Base-by-base conservation (phyloP, 2,113 vertebrate genomes). In the Cettia cetti region DNA sequence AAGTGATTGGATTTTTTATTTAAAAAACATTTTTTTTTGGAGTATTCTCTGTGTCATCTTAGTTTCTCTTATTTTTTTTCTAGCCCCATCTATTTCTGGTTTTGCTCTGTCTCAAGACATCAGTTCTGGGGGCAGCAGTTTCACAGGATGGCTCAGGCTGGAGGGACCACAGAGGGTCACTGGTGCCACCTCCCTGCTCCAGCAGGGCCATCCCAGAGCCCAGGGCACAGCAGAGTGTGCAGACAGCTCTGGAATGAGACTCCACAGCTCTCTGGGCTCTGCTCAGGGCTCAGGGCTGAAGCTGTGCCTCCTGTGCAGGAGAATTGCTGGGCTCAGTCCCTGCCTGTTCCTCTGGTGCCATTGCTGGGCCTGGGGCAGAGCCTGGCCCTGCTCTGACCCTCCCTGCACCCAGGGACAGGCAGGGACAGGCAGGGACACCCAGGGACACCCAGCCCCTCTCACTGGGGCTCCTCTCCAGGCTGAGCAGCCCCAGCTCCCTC, bases 81-180 rank as follows among this genome's bases (percentile, higher is more conserved):
- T 52, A 76, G 13, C 4, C 12, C 15, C 3, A 16, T 52, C 0
- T 23, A 0, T 49, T 24, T n/a, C 24, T 49, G 27, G 37, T 37
- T 60, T 44, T 59, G 13, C 4, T 53, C 45, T 88, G 7, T 69
- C 24, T 81, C 8, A 19, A 49, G 56, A 70, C 13, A 14, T 35
- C 9, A 28, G 52, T 28, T 54, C 42, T 9, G 15, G 9, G 26
- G n/a, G 6, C 18, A 87, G 30, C 57, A 47, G 5, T 75, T 90
- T 64, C 39, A 9, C 5, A 16, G 65, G 15, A 7, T 53, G 56
- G 63, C 1, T 15, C 22, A 33, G 83, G 54, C 3, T 78, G 45
- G 74, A 24, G 57, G 76, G 50, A 21, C 40, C 26, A 0, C 26
- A 15, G 49, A 10, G 74, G 23, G 47, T 47, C 49, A 1, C 47